Base-by-base conservation (phyloP, 2,797 vertebrate genomes). In the Xyrichtys novacula region DNA sequence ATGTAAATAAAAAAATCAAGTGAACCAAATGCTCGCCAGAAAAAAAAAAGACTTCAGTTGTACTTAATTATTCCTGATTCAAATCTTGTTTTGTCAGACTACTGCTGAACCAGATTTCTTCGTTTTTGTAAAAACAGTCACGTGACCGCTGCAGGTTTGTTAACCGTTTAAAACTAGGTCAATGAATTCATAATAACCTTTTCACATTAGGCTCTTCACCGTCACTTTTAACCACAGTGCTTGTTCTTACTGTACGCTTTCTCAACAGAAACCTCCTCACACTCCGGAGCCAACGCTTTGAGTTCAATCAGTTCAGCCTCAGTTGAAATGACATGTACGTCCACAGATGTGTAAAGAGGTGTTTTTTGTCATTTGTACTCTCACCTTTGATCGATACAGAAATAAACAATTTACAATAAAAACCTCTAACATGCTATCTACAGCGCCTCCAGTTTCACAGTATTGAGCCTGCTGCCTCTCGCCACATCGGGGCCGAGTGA, bases 391-490 rank as follows among this genome's bases (percentile, higher is more conserved):
- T 93, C 90, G 93, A 90, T 89, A 93, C 93, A 94, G 90, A 92
- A 93, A 92, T 89, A 84, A 90, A 88, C 85, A 84, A 89, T 92
- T 88, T 91, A 93, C 89, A 93, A 88, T 90, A 89, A 92, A 88
- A 92, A 90, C 84, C 83, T 91, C 87, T 85, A 82, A 76, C 90
- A 85, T 85, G 90, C 89, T 91, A 92, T 91, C 90, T 94, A 93
- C 93, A 94, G 90, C 87, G 88, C 90, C 93, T 94, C 92, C 90
- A 92, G 90, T 93, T 94, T 95, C 94, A 95, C 94, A 94, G 93
- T 94, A 93, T 93, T 88, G 83, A 87, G 91, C 89, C 89, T 66
- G 85, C 87, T 75, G 90, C 90, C 74, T 83, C 84, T 42, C 20
- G 71, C 82, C 82, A 68, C 78, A 42, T 75, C 46, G 53, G 57